Conservation (phyloP, 2,888 invertebrate genomes). For the Macaria notata region DNA sequence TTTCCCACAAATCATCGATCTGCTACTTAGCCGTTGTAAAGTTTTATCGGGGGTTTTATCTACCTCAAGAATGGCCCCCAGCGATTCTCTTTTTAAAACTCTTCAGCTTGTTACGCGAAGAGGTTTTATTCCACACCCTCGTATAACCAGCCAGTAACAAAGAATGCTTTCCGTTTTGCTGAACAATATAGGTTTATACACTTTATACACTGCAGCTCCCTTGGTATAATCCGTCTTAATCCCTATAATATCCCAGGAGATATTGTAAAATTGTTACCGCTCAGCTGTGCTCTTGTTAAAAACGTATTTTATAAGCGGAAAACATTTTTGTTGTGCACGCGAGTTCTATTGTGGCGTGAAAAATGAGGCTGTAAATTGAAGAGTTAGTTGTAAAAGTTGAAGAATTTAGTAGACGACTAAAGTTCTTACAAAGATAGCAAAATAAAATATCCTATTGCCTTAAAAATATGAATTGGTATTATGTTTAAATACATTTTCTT, state of each 20-base stretch:
- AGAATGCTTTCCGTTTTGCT: conserved; percentile 4
- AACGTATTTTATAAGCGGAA: conserved; percentile 6
- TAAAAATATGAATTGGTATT: too few relatives aligned
- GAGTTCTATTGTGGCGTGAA: too few relatives aligned
- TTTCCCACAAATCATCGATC: too few relatives aligned
- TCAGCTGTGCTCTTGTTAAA: conserved; percentile 9
- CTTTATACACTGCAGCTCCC: conserved; percentile 8
- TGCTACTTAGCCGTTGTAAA: too few relatives aligned
- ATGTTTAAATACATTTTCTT: too few relatives aligned
- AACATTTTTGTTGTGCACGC: conserved; percentile 1
- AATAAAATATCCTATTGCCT: too few relatives aligned
- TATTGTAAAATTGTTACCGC: conserved; percentile 15
- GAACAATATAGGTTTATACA: conserved; percentile 11
- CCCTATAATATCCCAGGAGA: conserved; percentile 16
- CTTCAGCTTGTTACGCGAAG: not conserved
- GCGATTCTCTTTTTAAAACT: not conserved
- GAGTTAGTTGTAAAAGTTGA: too few relatives aligned
- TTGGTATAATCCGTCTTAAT: conserved; percentile 22
- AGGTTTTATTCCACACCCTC: conserved; percentile 1
- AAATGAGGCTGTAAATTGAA: too few relatives aligned
- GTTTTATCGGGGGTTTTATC: too few relatives aligned
- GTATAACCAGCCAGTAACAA: conserved; percentile 6
- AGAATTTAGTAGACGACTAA: too few relatives aligned
- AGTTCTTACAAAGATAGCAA: too few relatives aligned
- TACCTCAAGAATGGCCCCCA: not conserved